A percentile compares a stretch with the other conserved stretches of the same genome.
phyloP scores from a whole-genome alignment of 2,113 vertebrate genomes.

The Morone saxatilis region DNA sequence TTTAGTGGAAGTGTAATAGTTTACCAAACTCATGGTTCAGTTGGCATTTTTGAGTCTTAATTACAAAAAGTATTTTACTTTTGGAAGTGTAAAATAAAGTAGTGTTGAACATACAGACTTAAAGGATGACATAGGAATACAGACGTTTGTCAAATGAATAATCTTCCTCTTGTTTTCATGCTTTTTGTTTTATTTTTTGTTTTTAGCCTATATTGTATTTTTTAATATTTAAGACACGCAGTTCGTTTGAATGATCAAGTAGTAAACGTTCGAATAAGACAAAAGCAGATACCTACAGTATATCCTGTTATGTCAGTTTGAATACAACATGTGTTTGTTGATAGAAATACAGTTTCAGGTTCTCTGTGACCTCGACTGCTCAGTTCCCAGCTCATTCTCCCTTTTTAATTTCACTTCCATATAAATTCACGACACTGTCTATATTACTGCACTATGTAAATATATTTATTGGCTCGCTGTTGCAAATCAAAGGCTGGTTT shows the following conservation, averaged over 20 bases:
- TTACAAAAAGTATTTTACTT: background rate
- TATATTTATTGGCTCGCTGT: slow-evolving; percentile 42
- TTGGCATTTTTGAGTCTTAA: slow-evolving; percentile 5
- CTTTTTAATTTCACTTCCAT: background rate
- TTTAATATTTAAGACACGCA: slow-evolving; percentile 52
- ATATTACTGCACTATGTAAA: slow-evolving; percentile 28
- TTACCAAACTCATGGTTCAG: slow-evolving; percentile 21
- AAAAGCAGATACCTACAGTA: background rate
- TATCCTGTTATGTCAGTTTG: background rate
- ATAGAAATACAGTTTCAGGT: background rate
- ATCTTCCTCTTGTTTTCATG: background rate
- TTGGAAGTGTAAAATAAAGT: background rate
- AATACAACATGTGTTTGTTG: slow-evolving; percentile 9
- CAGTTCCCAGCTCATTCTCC: background rate
- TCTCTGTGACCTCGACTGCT: background rate
- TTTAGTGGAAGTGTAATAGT: slow-evolving; percentile 33
- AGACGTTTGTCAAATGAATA: background rate
- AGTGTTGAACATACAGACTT: slow-evolving; percentile 28
- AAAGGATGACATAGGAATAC: background rate
- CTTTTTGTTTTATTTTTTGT: background rate
- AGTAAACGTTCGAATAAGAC: slow-evolving; percentile 1
- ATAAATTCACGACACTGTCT: background rate
- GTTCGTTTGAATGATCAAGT: slow-evolving; percentile 15
- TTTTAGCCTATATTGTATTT: slow-evolving; percentile 54
- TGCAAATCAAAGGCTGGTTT: background rate